Evolutionary conservation across 2,797 vertebrate species (phyloP), one percentile per base, ranked within the genome.

Genomic region (Mico argentatus): DNA sequence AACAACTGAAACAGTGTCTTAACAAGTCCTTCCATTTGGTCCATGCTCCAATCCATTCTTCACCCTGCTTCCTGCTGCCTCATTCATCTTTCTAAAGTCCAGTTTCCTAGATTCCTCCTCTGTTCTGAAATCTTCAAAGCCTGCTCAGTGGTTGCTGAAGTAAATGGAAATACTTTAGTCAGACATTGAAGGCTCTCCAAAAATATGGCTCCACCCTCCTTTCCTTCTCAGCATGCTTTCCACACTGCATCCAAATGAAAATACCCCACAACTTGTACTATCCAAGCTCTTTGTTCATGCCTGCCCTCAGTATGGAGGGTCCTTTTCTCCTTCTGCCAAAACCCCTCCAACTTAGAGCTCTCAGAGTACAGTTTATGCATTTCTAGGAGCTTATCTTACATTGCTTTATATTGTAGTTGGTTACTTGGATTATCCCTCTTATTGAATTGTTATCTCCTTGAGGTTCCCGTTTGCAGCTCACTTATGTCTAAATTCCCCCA

Each of bases 1-100:
- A 94, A 96, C 94, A 92, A 94, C 8, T 33, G 26, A 70, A 75
- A 50, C 73, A 89, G 50, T 91, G 79, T 94, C 44, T 57, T 86
- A 61, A 41, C 55, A 57, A 89, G 79, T 64, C 93, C 83, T 85
- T 75, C 17, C n/a, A 33, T 76, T 79, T 76, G 85, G 59, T 57
- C 3, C 8, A 27, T 27, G 7, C 67, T 90, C 57, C 67, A 84
- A 73, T 2, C 22, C 44, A 81, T 77, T 91, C 70, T 95, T 94
- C 83, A 80, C 22, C 55, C 44, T 91, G 79, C 41, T 95, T 96
- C 85, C 82, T 91, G 33, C 61, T 91, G 36, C 27, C 73, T 89
- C 36, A 82, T 36, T 67, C 77, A 77, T 90, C 55, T 84, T 85
- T 61, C 61, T 61, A 24, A 89, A 67, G 13, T 14, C 41, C 44